Conservation (phyloP, 1,140 invertebrate species). For the Caligus rogercresseyi region DNA sequence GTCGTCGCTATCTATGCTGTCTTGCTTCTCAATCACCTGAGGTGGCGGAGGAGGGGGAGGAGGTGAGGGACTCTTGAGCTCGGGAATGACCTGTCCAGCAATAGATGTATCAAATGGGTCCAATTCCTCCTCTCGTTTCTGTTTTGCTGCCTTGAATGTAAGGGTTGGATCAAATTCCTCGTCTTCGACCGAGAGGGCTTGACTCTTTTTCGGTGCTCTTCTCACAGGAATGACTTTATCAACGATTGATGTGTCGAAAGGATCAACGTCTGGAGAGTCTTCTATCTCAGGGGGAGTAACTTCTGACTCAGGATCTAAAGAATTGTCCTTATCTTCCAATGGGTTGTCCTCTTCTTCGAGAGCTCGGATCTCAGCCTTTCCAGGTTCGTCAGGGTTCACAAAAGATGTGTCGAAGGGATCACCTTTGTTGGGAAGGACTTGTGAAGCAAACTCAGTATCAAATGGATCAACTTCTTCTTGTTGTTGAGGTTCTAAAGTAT, state of each 20-base stretch:
- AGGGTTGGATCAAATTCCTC: conserved; percentile 24
- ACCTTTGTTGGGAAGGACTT: conserved; percentile 22
- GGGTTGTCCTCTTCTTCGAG: conserved; percentile 21
- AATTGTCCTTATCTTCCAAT: conserved; percentile 25
- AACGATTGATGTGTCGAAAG: conserved; percentile 63
- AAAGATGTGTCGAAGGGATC: conserved; percentile 24
- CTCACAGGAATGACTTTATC: conserved; percentile 34
- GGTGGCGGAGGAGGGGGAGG: not conserved
- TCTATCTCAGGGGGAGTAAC: conserved; percentile 24
- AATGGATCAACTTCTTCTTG: conserved; percentile 17
- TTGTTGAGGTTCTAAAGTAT: conserved; percentile 5
- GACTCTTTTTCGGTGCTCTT: not conserved
- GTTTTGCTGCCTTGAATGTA: conserved; percentile 19
- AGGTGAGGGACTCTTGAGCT: not conserved
- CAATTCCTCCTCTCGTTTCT: conserved; percentile 22
- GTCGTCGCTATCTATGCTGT: conserved; percentile 20
- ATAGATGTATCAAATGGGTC: conserved; percentile 30
- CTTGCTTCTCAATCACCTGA: conserved; percentile 16
- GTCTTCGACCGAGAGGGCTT: conserved; percentile 19
- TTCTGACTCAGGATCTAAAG: conserved; percentile 17
- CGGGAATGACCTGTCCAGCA: conserved; percentile 24
- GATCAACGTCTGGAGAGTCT: conserved; percentile 42
- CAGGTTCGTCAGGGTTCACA: conserved; percentile 14
- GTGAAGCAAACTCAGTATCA: conserved; percentile 21
- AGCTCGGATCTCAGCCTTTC: conserved; percentile 20